phyloP scores from a whole-genome alignment of 2,888 invertebrate genomes.

The Colletes collaris region DNA sequence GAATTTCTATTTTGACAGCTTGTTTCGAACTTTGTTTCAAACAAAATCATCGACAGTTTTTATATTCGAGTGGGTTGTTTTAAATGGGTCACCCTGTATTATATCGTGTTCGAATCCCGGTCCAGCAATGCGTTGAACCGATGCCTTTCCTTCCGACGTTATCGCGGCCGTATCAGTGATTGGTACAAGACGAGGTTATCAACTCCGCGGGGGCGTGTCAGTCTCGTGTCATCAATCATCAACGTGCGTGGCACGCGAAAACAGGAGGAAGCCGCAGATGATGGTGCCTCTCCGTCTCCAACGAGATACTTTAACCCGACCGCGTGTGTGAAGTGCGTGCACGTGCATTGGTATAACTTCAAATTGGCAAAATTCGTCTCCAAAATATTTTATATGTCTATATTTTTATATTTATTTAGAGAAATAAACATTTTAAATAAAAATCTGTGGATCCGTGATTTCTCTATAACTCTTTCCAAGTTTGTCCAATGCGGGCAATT shows the following conservation, averaged over 20 bases:
- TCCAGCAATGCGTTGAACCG: constrained; percentile 3
- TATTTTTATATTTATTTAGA: no score
- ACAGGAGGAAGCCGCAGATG: constrained; percentile 59
- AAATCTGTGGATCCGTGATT: no score
- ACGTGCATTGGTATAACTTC: constrained; percentile 29
- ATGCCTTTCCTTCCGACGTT: not conserved
- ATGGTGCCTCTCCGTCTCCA: constrained; percentile 16
- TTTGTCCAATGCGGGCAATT: no score
- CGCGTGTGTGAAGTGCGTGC: constrained; percentile 39
- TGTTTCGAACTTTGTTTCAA: no score
- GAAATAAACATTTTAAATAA: no score
- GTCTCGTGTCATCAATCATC: constrained; percentile 58
- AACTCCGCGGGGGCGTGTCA: constrained; percentile 38
- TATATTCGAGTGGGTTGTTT: no score
- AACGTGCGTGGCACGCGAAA: constrained; percentile 55
- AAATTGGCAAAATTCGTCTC: constrained; percentile 14
- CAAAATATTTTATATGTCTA: no score
- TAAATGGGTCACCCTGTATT: not conserved
- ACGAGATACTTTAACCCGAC: constrained; percentile 36
- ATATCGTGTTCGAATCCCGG: no score
- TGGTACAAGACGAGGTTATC: constrained; percentile 31
- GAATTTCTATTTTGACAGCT: no score
- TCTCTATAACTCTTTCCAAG: no score
- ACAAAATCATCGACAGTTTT: no score
- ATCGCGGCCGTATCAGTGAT: constrained; percentile 33